Evolutionary conservation across 2,888 invertebrate species (phyloP).

Genomic region (Sympetrum striolatum): DNA sequence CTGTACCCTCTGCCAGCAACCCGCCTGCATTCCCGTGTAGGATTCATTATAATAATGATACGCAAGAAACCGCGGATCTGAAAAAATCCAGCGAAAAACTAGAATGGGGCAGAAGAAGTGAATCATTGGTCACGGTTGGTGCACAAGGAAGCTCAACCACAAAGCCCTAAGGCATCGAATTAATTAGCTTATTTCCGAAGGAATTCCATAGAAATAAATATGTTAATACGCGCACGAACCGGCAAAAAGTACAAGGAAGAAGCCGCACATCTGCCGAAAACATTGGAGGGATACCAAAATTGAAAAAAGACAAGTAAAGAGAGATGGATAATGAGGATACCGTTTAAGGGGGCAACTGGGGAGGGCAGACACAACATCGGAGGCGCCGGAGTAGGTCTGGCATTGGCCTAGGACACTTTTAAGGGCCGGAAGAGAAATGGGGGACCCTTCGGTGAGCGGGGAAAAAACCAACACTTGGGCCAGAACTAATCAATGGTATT

Average conservation of each 20-base stretch:
- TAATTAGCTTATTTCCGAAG: no score
- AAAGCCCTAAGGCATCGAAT: no score
- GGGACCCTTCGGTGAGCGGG: neutral
- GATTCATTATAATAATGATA: no score
- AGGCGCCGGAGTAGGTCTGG: constrained; percentile 8
- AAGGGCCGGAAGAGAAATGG: constrained; percentile 31
- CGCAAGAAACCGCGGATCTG: no score
- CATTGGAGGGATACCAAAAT: neutral
- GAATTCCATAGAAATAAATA: no score
- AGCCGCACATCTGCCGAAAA: neutral
- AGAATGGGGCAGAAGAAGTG: no score
- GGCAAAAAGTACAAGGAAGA: neutral
- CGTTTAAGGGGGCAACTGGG: neutral
- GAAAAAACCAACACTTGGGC: constrained; percentile 28
- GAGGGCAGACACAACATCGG: neutral
- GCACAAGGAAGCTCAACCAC: no score
- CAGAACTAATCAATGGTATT: constrained; percentile 44
- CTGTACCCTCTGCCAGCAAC: no score
- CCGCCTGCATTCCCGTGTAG: no score
- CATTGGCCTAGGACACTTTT: constrained; percentile 22
- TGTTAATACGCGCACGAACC: no score
- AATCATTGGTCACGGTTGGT: no score
- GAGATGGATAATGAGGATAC: neutral
- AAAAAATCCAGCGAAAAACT: no score
- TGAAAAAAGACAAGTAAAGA: neutral